Evolutionary conservation across 1,140 invertebrate genomes (phyloP).

Genomic region (Patella vulgata): DNA sequence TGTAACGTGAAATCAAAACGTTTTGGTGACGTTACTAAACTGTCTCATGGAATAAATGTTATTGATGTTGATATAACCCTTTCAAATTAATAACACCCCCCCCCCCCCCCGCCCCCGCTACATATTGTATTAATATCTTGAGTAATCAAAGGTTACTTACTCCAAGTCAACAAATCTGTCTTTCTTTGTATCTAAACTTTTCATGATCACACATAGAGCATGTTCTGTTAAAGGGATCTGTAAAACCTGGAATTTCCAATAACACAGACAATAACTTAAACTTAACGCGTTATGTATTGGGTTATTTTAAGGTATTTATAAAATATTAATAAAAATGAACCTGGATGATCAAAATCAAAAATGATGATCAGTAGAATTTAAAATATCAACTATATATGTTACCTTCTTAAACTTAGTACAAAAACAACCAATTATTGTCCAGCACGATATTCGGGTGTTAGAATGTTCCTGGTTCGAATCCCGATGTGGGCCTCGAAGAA

Average conservation of each 20-base stretch:
- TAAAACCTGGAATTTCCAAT: slow-evolving; percentile 39
- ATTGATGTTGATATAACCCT: not conserved
- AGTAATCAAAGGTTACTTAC: slow-evolving; percentile 42
- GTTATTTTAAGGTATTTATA: not conserved
- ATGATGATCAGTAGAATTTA: not conserved
- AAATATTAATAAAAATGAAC: not conserved
- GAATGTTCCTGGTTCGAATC: no score
- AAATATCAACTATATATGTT: not conserved
- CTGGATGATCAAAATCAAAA: not conserved
- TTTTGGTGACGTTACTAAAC: not conserved
- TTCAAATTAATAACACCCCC: not conserved
- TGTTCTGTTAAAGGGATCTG: slow-evolving; percentile 49
- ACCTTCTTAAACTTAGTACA: not conserved
- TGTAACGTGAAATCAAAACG: not conserved
- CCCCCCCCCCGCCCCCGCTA: not conserved
- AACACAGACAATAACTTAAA: not conserved
- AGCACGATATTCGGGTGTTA: no score
- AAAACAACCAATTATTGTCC: not conserved
- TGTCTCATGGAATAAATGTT: not conserved
- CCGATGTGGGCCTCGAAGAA: no score
- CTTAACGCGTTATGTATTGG: not conserved
- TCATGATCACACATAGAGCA: slow-evolving; percentile 50
- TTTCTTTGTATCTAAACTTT: slow-evolving; percentile 49
- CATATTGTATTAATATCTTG: not conserved
- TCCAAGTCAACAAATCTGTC: slow-evolving; percentile 55